These are phyloP conservation scores for Notodonta dromedarius DNA, from an alignment of 2,888 invertebrate genomes.

Conservation along the genomic window DNA sequence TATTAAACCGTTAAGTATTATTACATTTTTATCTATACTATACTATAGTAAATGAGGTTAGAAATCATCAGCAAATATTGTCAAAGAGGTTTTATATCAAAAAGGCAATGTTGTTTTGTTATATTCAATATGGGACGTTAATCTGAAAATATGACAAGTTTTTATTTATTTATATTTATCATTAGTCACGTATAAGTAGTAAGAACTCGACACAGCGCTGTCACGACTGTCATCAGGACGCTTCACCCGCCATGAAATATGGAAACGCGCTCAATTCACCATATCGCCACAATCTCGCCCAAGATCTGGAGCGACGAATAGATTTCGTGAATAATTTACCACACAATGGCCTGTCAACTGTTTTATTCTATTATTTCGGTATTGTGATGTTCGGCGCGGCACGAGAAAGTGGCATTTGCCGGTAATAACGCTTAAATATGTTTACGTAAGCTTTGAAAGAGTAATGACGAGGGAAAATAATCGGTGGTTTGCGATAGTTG, in stretches of 20 bases:
- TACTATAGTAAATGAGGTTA: too few relatives aligned
- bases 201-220: slow-evolving; percentile 55
- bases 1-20: too few relatives aligned
- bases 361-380: slow-evolving; percentile 63
- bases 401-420: slow-evolving; percentile 61
- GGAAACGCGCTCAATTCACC: slow-evolving; percentile 71
- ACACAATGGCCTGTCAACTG: slow-evolving; percentile 75
- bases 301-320: slow-evolving; percentile 75
- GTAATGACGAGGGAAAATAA: slow-evolving; percentile 40
- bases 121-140: background rate
- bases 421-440: slow-evolving; percentile 49
- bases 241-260: slow-evolving; percentile 69
- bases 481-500: slow-evolving; percentile 20
- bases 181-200: slow-evolving; percentile 47
- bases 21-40: too few relatives aligned
- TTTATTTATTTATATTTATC: slow-evolving; percentile 33
- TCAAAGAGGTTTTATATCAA: too few relatives aligned
- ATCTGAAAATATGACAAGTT: background rate
- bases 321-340: slow-evolving; percentile 80
- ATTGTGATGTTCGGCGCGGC: slow-evolving; percentile 44
- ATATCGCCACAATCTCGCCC: slow-evolving; percentile 71
- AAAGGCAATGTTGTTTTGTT: too few relatives aligned
- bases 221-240: slow-evolving; percentile 77
- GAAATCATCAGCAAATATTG: too few relatives aligned
- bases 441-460: slow-evolving; percentile 43